Evolutionary conservation across 2,888 invertebrate genomes (phyloP).

Genomic region (Orchesellides sinensis): DNA sequence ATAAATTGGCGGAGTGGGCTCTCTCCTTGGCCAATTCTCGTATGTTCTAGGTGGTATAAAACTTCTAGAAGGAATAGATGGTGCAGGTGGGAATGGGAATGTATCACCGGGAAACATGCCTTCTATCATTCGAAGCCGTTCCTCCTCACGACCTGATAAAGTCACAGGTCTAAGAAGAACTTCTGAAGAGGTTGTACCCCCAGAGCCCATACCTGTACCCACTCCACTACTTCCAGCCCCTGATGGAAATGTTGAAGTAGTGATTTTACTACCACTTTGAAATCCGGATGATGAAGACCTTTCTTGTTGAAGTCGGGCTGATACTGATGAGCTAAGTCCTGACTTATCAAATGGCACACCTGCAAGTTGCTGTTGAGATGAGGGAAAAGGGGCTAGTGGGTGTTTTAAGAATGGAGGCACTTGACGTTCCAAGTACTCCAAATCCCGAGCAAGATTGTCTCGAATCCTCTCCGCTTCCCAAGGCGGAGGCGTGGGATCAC

Average conservation of each 20-base stretch:
- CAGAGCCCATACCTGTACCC: conserved; percentile 62
- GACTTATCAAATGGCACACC: conserved; percentile 66
- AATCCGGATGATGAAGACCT: conserved; percentile 73
- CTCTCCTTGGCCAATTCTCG: conserved; percentile 74
- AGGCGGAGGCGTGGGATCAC: conserved; percentile 74
- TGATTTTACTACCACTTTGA: conserved; percentile 73
- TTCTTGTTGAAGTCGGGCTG: conserved; percentile 70
- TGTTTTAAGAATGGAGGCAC: conserved; percentile 73
- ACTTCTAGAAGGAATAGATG: conserved; percentile 66
- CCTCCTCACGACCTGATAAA: conserved; percentile 67
- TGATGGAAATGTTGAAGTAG: conserved; percentile 70
- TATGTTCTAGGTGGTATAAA: conserved; percentile 68
- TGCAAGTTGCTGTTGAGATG: conserved; percentile 36
- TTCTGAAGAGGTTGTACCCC: conserved; percentile 68
- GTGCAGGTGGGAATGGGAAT: conserved; percentile 50
- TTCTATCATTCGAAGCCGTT: conserved; percentile 60
- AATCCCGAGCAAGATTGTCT: conserved; percentile 74
- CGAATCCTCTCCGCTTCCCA: conserved; percentile 74
- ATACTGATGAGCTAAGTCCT: conserved; percentile 68
- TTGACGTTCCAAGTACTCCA: conserved; percentile 75
- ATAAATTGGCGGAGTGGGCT: conserved; percentile 80
- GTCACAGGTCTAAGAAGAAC: conserved; percentile 72
- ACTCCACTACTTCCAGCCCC: conserved; percentile 67
- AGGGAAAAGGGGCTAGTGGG: conserved; percentile 9
- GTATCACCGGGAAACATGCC: conserved; percentile 47